phyloP scores from a whole-genome alignment of 2,113 vertebrate species.

The Glaucidium brasilianum region DNA sequence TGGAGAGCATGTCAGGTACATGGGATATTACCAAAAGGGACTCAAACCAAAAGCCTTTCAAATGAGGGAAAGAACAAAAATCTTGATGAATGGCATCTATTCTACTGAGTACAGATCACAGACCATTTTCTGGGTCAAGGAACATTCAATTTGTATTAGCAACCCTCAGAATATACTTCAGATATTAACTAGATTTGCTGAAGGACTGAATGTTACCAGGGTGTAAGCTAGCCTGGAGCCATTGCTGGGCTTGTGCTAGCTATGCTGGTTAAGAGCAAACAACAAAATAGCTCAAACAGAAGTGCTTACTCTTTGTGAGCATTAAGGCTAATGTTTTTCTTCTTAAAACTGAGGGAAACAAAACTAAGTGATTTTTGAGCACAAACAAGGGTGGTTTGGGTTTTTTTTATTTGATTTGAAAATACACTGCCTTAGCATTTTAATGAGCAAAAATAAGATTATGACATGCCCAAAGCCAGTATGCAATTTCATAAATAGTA shows the following conservation, averaged over 20 bases:
- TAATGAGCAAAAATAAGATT: slow-evolving; percentile 14
- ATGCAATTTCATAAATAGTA: not conserved
- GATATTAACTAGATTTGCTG: not conserved
- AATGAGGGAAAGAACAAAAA: not conserved
- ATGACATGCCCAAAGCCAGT: not conserved
- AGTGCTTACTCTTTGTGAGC: not conserved
- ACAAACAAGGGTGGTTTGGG: not conserved
- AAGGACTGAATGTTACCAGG: not conserved
- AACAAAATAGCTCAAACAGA: not conserved
- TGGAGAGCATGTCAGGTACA: not conserved
- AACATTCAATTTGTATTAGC: not conserved
- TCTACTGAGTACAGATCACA: not conserved
- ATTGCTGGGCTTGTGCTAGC: not conserved
- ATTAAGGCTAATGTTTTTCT: not conserved
- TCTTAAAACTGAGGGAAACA: not conserved
- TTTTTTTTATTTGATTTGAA: not conserved
- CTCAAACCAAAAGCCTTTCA: not conserved
- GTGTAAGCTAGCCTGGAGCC: not conserved
- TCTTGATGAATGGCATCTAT: not conserved
- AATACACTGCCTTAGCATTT: not conserved
- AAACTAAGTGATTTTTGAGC: not conserved
- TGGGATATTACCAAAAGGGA: not conserved
- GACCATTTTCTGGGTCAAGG: not conserved
- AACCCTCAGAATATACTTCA: not conserved
- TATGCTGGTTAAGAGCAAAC: not conserved